phyloP scores from a whole-genome alignment of 2,797 vertebrate genomes.

The Chloroceryle inda region DNA sequence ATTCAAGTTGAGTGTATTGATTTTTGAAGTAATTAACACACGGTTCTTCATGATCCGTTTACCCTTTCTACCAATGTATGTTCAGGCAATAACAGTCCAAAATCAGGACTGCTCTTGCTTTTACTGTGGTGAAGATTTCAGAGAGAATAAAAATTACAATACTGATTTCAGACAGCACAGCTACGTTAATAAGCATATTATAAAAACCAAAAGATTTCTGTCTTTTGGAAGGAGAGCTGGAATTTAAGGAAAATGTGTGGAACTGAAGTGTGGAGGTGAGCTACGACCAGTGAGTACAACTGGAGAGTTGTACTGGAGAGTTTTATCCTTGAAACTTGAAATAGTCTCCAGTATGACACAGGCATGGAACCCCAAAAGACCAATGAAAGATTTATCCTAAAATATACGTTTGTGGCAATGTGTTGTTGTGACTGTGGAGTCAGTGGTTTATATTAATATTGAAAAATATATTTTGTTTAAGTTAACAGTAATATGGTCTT shows the following conservation, averaged over 20 bases:
- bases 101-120: not conserved
- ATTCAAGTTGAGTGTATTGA: slow-evolving; percentile 48
- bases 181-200: not conserved
- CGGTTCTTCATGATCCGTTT: slow-evolving; percentile 25
- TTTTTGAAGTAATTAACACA: slow-evolving; percentile 57
- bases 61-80: slow-evolving; percentile 1
- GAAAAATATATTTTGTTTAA: not conserved
- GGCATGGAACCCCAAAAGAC: not conserved
- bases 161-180: not conserved
- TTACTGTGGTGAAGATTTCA: not conserved
- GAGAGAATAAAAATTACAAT: not conserved
- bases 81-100: not conserved
- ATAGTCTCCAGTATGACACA: not conserved
- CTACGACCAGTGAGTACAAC: not conserved
- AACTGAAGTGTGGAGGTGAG: not conserved
- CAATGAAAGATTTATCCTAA: not conserved
- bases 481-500: not conserved
- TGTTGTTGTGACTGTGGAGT: not conserved
- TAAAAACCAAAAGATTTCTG: not conserved
- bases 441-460: not conserved
- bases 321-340: not conserved
- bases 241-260: not conserved
- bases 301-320: no score
- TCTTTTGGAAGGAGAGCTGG: not conserved
- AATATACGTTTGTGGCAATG: accelerated